These are phyloP conservation scores for Pagrus major DNA, from an alignment of 2,113 vertebrate species.

Conservation along the genomic window DNA sequence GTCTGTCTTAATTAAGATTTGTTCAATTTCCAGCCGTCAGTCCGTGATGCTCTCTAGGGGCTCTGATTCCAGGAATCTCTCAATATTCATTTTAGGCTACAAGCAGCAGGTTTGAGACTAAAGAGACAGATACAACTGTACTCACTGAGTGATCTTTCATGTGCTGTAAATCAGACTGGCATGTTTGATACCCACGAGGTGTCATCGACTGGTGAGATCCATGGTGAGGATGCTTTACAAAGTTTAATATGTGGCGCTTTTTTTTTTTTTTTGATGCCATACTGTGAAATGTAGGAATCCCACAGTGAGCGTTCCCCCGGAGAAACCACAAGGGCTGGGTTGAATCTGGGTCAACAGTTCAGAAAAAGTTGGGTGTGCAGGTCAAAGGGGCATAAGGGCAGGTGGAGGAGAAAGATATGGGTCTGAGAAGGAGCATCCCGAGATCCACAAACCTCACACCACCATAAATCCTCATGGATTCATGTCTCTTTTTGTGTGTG, in stretches of 20 bases:
- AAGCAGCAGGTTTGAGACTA: slow-evolving; percentile 18
- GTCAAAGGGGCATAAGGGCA: not conserved
- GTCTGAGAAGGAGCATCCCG: slow-evolving; percentile 59
- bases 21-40: slow-evolving; percentile 51
- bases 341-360: slow-evolving; percentile 45
- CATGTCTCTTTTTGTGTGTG: slow-evolving; percentile 62
- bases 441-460: slow-evolving; percentile 81
- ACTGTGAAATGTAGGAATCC: slow-evolving; percentile 8
- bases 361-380: slow-evolving; percentile 23
- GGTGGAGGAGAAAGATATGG: slow-evolving; percentile 60
- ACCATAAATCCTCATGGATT: slow-evolving; percentile 83
- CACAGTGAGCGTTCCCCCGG: slow-evolving; percentile 76
- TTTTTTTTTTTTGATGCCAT: not conserved
- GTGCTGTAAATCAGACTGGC: slow-evolving; percentile 40
- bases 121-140: not conserved
- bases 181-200: slow-evolving; percentile 49
- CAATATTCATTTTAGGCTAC: slow-evolving; percentile 34
- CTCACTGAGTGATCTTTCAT: slow-evolving; percentile 6
- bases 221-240: slow-evolving; percentile 6
- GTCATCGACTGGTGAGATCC: slow-evolving; percentile 41
- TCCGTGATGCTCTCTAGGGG: slow-evolving; percentile 24
- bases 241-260: slow-evolving; percentile 17
- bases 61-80: slow-evolving; percentile 39
- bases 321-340: slow-evolving; percentile 24
- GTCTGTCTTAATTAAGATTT: slow-evolving; percentile 59